These are phyloP conservation scores for Phocoena sinus DNA, from an alignment of 2,113 vertebrate genomes.

Conservation along the genomic window DNA sequence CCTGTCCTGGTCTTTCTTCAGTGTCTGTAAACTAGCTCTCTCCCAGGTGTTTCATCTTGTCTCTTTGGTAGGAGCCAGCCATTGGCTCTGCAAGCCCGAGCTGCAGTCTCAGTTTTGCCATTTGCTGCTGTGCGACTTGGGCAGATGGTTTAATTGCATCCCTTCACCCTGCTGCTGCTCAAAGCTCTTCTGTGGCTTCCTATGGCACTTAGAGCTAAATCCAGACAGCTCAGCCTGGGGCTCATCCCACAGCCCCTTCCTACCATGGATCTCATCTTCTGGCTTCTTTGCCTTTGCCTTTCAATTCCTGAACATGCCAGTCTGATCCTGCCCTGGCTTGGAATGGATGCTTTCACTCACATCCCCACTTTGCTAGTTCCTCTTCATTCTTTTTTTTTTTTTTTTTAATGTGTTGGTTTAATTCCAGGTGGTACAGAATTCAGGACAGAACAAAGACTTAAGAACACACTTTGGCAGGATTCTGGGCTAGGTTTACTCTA, in stretches of 20 bases:
- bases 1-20: not conserved
- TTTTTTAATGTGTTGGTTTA: not conserved
- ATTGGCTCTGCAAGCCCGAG: not conserved
- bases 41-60: not conserved
- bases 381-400: not conserved
- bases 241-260: not conserved
- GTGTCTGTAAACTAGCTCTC: not conserved
- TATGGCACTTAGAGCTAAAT: not conserved
- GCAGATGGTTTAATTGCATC: not conserved
- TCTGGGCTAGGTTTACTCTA: not conserved
- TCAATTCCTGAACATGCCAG: not conserved
- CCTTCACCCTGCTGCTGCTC: not conserved
- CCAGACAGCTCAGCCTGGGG: not conserved
- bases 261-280: not conserved
- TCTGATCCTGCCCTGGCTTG: not conserved
- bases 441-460: not conserved
- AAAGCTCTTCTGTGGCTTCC: not conserved
- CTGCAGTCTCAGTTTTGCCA: not conserved
- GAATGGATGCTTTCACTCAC: not conserved
- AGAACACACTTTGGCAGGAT: not conserved
- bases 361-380: not conserved
- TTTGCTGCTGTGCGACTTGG: not conserved
- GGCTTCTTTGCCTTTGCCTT: not conserved
- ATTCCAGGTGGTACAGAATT: not conserved
- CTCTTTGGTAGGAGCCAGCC: not conserved